A percentile compares a stretch with the other conserved stretches of the same genome.
Evolutionary conservation across 2,888 invertebrate species (phyloP).

Genomic region (Apamea sordens): DNA sequence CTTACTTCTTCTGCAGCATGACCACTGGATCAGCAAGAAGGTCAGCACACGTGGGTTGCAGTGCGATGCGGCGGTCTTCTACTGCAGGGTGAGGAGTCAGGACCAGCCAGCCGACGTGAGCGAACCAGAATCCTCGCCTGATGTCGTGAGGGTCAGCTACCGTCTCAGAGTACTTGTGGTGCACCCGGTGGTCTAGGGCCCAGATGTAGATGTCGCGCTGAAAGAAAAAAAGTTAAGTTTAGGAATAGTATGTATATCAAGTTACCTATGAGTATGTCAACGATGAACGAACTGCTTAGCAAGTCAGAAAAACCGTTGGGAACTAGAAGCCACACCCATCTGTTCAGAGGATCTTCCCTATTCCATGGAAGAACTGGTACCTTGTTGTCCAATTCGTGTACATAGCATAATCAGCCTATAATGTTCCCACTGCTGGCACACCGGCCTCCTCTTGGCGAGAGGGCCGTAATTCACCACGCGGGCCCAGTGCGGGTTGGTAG

Average conservation of each 20-base stretch:
- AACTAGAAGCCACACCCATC: neutral
- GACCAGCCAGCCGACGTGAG: slow-evolving; percentile 98
- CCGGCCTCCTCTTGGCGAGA: neutral
- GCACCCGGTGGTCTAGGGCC: slow-evolving; percentile 96
- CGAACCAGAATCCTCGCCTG: slow-evolving; percentile 96
- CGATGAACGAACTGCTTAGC: neutral
- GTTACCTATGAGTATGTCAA: neutral
- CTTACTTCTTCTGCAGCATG: slow-evolving; percentile 93
- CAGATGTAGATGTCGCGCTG: slow-evolving; percentile 96
- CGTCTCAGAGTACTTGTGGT: slow-evolving; percentile 97
- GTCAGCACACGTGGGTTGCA: slow-evolving; percentile 92
- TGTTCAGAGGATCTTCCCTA: neutral
- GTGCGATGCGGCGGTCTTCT: slow-evolving; percentile 91
- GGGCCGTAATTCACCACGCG: too few relatives aligned
- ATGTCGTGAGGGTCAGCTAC: slow-evolving; percentile 96
- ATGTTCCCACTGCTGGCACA: neutral
- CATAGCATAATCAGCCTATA: neutral
- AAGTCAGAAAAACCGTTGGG: neutral
- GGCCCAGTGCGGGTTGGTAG: neutral
- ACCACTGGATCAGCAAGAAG: slow-evolving; percentile 93
- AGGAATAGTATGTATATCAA: neutral
- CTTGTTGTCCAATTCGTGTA: neutral
- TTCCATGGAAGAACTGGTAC: neutral
- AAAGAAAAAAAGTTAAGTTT: slow-evolving; percentile 64
- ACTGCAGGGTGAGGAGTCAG: slow-evolving; percentile 95